Evolutionary conservation across 1,140 invertebrate species (phyloP), one percentile per base, ranked within the genome.

Genomic region (Olivierus martensii): DNA sequence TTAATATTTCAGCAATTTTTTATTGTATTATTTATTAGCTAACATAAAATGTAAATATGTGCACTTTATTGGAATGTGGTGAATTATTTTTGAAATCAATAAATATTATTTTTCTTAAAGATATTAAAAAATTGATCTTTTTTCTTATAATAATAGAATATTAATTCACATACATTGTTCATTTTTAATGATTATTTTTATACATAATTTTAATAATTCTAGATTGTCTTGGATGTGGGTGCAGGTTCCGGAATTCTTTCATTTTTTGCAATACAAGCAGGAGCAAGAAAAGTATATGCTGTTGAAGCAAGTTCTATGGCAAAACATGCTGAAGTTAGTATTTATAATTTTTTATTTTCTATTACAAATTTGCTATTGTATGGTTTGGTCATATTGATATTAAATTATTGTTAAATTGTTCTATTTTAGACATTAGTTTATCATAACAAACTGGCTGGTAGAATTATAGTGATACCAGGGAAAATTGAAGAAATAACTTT

Each of bases 241-340:
- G 90, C 91, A 17, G 91, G 91, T 12, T 93, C 91, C 39, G 95
- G 95, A 17, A 99, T 99, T 62, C 73, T 99, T 43, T 97, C 92
- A 0, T 99, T 99, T 71, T 99, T 99, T 71, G 94, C 95, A 46
- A 81, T 87, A 34, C 95, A 99, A 75, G 92, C 93, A 21, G 95
- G 95, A 28, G 95, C 95, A 15, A 82, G 81, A 56, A 91, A 84
- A 71, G 91, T 99, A 2, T 99, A 99, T 67, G 94, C 94, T 1
- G 92, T 99, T 18, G 95, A 99, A 72, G 95, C 95, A 1, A 94
- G 88, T 63, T 92, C 89, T 62, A 99, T 99, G 92, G 93, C 92
- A 3, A 83, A 89, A 65, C 91, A 96, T 70, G 94, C 93, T 49
- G 85, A 96, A 73, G 80, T 82, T 69, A 63, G 54, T 49, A 48